Evolutionary conservation across 2,113 vertebrate species (phyloP), one percentile per base, ranked within the genome.

Genomic region (Labeo rohita): DNA sequence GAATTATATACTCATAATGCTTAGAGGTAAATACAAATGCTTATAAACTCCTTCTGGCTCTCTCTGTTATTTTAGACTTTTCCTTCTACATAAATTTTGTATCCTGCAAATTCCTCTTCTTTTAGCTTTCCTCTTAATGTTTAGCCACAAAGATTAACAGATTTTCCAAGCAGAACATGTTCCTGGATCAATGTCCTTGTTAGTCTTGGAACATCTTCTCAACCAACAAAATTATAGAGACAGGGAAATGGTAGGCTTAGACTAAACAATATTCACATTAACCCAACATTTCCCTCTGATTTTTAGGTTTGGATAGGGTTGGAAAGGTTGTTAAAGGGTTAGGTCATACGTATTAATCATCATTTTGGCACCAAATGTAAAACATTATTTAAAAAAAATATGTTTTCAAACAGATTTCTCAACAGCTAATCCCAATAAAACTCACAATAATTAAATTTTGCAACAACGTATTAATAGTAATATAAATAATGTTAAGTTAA

Each of bases 21-120:
- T 23, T 47, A 23, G 23, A n/a, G 16, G 28, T 82, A 82, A 49
- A 83, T 70, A n/a, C 47, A 54, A 47, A 83, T 39, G 11, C 47
- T 34, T 66, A 50, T 52, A 36, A 82, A 66, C 80, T 68, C 80
- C 59, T 28, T 4, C 36, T 80, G 39, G 36, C 6, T 63, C 39
- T 15, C 0, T 80, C 21, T 28, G 39, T 21, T 56, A 80, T 61
- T 36, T 13, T n/a, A 8, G 0, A 63, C 54, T 47, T 63, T 23
- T 11, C 36, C 54, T 80, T 80, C 56, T 63, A n/a, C 21, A 80
- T 63, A 63, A 63, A 80, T 45, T 6, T 1, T 28, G 12, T 45
- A 21, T 45, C n/a, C 21, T 47, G 78, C 13, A 43, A 43, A 61
- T 18, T 43, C 3, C 2, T 56, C 39, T 15, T 15, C 15, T 43